These are phyloP conservation scores for Porites divaricata DNA, from an alignment of 92 coral and sea anemone species.

Conservation along the genomic window DNA sequence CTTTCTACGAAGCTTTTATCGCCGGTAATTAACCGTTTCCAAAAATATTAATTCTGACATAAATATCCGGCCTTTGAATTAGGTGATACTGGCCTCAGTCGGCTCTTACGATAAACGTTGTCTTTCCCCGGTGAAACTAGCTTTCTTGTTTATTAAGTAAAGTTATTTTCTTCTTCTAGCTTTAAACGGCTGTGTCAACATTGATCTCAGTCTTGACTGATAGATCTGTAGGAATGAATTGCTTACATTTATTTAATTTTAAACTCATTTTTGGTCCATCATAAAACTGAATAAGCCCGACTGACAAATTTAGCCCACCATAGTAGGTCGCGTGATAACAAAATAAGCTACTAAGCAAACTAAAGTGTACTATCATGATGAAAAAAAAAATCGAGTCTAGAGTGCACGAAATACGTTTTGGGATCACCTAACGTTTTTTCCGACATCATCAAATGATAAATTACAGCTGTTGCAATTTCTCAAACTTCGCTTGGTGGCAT, in stretches of 20 bases:
- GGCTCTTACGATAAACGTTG: background rate
- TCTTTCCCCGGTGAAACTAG: too few species aligned
- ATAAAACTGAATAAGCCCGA: background rate
- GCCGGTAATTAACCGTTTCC: too few species aligned
- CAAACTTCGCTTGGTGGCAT: background rate
- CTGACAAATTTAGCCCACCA: background rate
- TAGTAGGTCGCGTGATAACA: background rate
- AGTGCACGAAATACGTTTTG: background rate
- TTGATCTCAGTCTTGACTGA: too few species aligned
- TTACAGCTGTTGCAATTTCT: background rate
- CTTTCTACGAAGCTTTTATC: background rate
- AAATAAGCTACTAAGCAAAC: background rate
- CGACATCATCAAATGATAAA: background rate
- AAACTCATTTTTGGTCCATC: background rate
- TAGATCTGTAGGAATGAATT: too few species aligned
- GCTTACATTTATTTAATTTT: too few species aligned
- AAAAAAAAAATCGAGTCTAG: background rate
- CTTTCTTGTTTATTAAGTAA: too few species aligned
- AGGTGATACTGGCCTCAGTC: background rate
- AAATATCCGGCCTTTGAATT: background rate
- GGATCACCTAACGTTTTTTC: background rate
- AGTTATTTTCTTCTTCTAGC: too few species aligned
- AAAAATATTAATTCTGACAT: background rate
- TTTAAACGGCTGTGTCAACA: too few species aligned
- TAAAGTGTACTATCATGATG: background rate